Conservation (phyloP, 2,888 invertebrate species). For the Dicranocentrus wangi region DNA sequence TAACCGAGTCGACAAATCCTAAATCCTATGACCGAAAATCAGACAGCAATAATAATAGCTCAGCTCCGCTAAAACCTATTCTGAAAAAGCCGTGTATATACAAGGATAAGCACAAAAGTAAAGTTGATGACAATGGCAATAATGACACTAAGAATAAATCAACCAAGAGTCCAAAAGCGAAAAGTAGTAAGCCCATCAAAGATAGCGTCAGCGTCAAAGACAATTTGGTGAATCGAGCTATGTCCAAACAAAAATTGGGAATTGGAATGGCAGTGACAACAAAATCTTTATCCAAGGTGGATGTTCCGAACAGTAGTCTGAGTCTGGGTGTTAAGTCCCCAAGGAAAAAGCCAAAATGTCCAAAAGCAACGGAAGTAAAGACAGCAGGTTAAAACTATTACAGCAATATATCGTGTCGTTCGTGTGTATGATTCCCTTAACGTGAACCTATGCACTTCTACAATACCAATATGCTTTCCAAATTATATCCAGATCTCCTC, state of each 20-base stretch:
- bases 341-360: background rate
- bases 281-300: background rate
- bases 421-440: too few species aligned
- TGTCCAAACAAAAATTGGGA: background rate
- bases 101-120: slow-evolving; percentile 7
- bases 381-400: background rate
- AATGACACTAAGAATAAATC: background rate
- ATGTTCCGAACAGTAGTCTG: background rate
- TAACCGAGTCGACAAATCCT: too few species aligned
- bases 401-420: too few species aligned
- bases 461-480: too few species aligned
- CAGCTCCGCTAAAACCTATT: slow-evolving; percentile 38
- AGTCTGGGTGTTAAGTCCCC: background rate
- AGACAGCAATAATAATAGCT: too few species aligned
- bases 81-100: slow-evolving; percentile 32
- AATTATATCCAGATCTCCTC: too few species aligned
- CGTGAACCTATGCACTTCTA: too few species aligned
- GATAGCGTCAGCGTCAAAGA: slow-evolving; percentile 12
- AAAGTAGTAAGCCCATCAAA: slow-evolving; percentile 12
- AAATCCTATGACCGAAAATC: too few species aligned
- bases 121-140: background rate
- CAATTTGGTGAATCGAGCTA: background rate
- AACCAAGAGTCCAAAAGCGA: slow-evolving; percentile 4
- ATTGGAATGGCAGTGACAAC: too few species aligned
- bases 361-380: background rate